Conservation (phyloP, 2,888 invertebrate genomes). For the Escarpia spicata region DNA sequence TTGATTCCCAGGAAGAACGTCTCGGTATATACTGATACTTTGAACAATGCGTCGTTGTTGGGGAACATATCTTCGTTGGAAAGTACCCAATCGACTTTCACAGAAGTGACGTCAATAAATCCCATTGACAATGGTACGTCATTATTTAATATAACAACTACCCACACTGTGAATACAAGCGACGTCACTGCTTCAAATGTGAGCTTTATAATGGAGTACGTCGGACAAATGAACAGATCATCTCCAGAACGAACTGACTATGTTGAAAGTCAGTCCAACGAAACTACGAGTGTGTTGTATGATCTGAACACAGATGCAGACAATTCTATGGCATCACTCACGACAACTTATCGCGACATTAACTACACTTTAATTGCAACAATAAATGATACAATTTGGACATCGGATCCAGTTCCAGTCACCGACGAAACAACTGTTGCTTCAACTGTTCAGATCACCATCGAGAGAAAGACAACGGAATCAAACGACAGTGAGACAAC, state of each 20-base stretch:
- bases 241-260: background rate
- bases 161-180: background rate
- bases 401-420: background rate
- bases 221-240: background rate
- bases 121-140: background rate
- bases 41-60: background rate
- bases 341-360: background rate
- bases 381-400: background rate
- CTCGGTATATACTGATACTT: background rate
- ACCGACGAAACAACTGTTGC: background rate
- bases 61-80: background rate
- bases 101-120: background rate
- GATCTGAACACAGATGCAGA: background rate
- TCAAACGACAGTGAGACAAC: background rate
- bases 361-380: background rate
- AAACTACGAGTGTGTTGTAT: background rate
- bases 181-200: background rate
- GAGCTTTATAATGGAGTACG: background rate
- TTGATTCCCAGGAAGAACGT: background rate
- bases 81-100: background rate
- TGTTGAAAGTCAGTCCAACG: background rate
- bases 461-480: background rate
- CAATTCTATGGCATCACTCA: background rate
- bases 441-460: background rate
- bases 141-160: background rate